Evolutionary conservation across 2,888 invertebrate species (phyloP).

Genomic region (Antheraea assamensis): DNA sequence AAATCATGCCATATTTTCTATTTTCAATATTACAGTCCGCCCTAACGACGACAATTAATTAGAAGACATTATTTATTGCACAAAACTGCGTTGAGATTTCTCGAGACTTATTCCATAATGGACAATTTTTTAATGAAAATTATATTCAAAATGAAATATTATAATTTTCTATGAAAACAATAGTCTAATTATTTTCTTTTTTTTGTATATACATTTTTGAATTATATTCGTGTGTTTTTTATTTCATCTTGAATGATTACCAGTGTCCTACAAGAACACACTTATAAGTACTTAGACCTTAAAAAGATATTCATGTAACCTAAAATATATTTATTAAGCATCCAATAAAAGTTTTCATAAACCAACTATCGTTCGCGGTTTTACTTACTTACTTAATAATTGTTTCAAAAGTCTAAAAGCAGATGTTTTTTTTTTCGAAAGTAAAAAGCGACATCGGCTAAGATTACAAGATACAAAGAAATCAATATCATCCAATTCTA

Average conservation of each 20-base stretch:
- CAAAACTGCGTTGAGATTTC: constrained; percentile 24
- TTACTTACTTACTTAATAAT: background rate
- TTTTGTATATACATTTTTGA: too few relatives aligned
- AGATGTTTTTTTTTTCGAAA: background rate
- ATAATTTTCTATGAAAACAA: background rate
- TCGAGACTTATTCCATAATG: constrained; percentile 16
- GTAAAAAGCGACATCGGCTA: constrained; percentile 23
- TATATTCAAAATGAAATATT: background rate
- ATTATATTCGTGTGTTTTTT: too few relatives aligned
- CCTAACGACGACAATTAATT: constrained; percentile 32
- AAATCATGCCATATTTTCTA: constrained; percentile 31
- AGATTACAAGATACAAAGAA: constrained; percentile 33
- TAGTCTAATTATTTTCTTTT: background rate
- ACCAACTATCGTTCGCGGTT: too few relatives aligned
- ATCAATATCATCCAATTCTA: constrained; percentile 49
- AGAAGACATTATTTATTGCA: constrained; percentile 34
- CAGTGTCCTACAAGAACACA: background rate
- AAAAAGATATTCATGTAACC: too few relatives aligned
- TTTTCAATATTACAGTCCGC: constrained; percentile 31
- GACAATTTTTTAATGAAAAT: constrained; percentile 19
- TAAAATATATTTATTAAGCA: too few relatives aligned
- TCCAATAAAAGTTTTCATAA: too few relatives aligned
- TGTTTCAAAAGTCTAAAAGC: background rate
- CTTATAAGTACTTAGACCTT: too few relatives aligned
- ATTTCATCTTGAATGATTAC: too few relatives aligned